These are phyloP conservation scores for Lampropteryx suffumata DNA, from an alignment of 2,888 invertebrate species.

Conservation along the genomic window DNA sequence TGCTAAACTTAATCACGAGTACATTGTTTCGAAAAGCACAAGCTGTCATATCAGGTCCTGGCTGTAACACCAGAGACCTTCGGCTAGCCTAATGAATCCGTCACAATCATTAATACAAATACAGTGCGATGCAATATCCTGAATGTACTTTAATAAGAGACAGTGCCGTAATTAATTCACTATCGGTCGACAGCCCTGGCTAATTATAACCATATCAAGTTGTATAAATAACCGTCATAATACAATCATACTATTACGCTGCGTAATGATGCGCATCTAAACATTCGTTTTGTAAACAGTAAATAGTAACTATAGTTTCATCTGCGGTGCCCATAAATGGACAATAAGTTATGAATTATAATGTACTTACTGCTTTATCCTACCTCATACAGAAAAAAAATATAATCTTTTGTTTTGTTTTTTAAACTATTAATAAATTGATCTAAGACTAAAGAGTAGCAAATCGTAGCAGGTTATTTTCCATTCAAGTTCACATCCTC, in stretches of 20 bases:
- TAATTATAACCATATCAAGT: constrained; percentile 34
- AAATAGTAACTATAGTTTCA: too few species aligned
- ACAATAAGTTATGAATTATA: too few species aligned
- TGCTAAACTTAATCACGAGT: too few species aligned
- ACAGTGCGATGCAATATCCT: constrained; percentile 5
- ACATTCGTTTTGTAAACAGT: constrained; percentile 5
- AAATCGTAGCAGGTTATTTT: constrained; percentile 16
- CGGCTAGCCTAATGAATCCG: too few species aligned
- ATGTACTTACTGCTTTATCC: background rate
- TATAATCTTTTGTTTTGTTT: too few species aligned
- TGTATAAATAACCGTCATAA: constrained; percentile 10
- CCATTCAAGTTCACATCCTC: constrained; percentile 22
- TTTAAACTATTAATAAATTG: too few species aligned
- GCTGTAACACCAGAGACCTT: too few species aligned
- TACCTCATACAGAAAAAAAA: background rate
- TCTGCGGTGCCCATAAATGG: too few species aligned
- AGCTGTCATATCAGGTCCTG: too few species aligned
- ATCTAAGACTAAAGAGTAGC: background rate
- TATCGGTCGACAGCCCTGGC: constrained; percentile 37
- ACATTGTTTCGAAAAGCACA: too few species aligned
- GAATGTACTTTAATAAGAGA: constrained; percentile 8
- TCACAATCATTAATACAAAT: background rate
- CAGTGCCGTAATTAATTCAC: constrained; percentile 25
- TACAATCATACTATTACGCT: constrained; percentile 1
- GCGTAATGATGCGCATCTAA: constrained; percentile 6